Evolutionary conservation across 2,797 vertebrate species (phyloP).

Genomic region (Taeniopygia guttata): DNA sequence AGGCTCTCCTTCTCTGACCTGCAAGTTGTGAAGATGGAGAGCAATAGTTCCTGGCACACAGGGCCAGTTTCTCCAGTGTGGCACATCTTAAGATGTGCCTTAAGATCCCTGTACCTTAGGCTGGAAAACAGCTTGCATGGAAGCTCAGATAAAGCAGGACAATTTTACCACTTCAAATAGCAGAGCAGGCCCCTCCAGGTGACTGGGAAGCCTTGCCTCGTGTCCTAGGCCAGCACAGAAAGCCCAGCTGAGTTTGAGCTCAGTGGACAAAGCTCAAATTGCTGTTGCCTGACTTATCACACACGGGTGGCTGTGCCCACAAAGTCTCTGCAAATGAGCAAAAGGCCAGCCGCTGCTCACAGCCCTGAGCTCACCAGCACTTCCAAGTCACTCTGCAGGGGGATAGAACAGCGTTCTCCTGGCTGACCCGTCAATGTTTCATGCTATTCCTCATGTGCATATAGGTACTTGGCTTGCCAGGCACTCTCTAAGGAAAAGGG

Average conservation of each 20-base stretch:
- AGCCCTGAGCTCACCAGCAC: neutral
- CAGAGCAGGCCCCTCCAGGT: neutral
- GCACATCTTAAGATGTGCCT: no score
- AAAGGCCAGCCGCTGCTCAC: neutral
- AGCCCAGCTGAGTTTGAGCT: neutral
- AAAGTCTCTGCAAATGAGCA: neutral
- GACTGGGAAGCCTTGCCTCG: neutral
- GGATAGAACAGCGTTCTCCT: neutral
- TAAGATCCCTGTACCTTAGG: neutral
- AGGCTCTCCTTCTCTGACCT: slow-evolving; percentile 31
- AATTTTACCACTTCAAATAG: neutral
- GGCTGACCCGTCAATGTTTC: neutral
- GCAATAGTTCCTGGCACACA: neutral
- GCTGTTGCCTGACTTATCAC: no score
- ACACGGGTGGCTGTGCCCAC: neutral
- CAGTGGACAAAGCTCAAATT: neutral
- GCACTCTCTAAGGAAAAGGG: neutral
- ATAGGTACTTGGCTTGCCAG: neutral
- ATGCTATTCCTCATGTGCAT: neutral
- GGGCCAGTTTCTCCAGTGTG: neutral
- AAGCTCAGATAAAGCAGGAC: neutral
- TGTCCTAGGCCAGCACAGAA: neutral
- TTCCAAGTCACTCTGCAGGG: neutral
- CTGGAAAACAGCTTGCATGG: neutral
- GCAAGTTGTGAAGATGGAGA: neutral